phyloP scores from a whole-genome alignment of 2,888 invertebrate species.

The Allacma fusca region DNA sequence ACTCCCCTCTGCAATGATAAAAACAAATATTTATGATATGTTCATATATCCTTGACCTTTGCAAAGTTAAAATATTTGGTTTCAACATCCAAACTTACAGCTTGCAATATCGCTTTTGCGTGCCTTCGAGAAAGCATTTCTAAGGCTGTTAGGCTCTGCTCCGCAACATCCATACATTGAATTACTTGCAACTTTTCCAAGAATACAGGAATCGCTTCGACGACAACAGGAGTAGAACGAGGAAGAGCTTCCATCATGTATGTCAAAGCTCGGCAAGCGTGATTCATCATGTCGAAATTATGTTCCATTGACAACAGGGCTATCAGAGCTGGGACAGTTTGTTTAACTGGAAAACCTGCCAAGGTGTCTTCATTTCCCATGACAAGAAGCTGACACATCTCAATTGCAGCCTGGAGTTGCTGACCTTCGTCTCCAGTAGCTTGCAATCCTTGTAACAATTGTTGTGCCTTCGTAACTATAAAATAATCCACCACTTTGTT shows the following conservation, averaged over 20 bases:
- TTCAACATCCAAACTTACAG: no score
- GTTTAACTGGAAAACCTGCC: constrained; percentile 97
- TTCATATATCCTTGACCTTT: not conserved
- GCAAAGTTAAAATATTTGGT: constrained; percentile 35
- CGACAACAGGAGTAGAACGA: constrained; percentile 92
- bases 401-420: constrained; percentile 94
- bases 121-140: constrained; percentile 97
- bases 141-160: constrained; percentile 95
- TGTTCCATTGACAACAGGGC: constrained; percentile 93
- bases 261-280: constrained; percentile 96
- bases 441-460: constrained; percentile 88
- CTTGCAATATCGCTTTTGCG: constrained; percentile 94
- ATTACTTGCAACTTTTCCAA: constrained; percentile 96
- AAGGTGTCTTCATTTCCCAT: constrained; percentile 99
- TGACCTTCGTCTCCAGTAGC: constrained; percentile 94
- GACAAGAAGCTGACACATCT: constrained; percentile 97
- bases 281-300: constrained; percentile 99
- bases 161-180: constrained; percentile 99
- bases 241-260: constrained; percentile 99
- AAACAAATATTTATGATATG: not conserved
- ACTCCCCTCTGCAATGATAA: constrained; percentile 79
- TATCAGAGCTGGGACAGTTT: constrained; percentile 94
- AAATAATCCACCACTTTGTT: no score
- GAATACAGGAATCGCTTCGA: constrained; percentile 96
- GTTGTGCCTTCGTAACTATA: constrained; percentile 87